Evolutionary conservation across 2,888 invertebrate species (phyloP), one percentile per base, ranked within the genome.

Genomic region (Nasonovia ribisnigri): DNA sequence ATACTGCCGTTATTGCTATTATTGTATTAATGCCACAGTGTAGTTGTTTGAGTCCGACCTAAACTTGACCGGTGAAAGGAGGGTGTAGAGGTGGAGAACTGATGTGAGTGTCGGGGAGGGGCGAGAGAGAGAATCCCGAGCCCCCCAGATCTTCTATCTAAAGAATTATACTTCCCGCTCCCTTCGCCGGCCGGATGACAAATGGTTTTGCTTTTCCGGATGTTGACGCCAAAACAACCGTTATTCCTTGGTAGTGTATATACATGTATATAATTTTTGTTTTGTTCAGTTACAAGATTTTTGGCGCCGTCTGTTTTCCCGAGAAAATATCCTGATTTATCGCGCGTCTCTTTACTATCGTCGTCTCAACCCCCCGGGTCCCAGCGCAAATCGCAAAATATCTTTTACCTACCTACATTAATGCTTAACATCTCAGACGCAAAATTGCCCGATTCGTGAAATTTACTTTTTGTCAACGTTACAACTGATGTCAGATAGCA

Each of bases 221-320:
- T 54, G 93, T 89, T 93, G 93, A 93, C 93, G 93, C 93, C 89
- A 86, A 90, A 84, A 93, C 90, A 86, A 90, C 84, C 90, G 90
- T 84, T 90, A 89, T 93, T 29, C 84, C 46, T 36, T 5, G 29
- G n/a, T 10, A 48, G 8, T 89, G 51, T 77, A 42, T 48, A 54
- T 67, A n/a, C 29, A 13, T 1, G 67, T 51, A 16, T 60, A 57
- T 87, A 29, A 86, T 87, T 60, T 92, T 92, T 92, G 43, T 60
- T 88, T 93, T 42, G 77, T 24, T 57, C 84, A 24, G 46, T 43
- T 48, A 48, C 84, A 86, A 93, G 84, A 93, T 86, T 90, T 93
- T 93, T 48, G 93, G 93, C 93, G 93, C 93, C 93, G 93, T 89
- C 93, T 93, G 93, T 93, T 93, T 89, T 90, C 46, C 46, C 84